phyloP scores from a whole-genome alignment of 1,140 invertebrate genomes.

The Drosophila watanabei region DNA sequence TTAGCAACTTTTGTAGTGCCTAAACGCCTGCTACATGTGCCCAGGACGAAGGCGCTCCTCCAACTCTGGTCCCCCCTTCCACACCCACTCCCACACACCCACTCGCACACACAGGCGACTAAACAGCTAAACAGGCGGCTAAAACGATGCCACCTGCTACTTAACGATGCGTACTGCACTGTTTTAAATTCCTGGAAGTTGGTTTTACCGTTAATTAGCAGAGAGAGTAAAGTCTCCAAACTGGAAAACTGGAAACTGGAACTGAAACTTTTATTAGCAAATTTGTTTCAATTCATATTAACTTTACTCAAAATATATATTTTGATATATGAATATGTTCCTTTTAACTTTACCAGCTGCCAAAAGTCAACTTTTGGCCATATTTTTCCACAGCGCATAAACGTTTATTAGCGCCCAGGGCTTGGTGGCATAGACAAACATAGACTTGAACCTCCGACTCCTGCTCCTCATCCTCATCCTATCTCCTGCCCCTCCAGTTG shows the following conservation, averaged over 20 bases:
- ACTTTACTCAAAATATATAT: neutral
- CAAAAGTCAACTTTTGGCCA: constrained; percentile 6
- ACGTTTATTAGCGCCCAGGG: constrained; percentile 52
- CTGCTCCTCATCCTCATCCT: neutral
- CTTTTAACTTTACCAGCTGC: neutral
- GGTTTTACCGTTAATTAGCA: neutral
- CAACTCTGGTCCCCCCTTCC: neutral
- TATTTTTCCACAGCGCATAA: constrained; percentile 28
- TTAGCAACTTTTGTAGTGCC: constrained; percentile 84
- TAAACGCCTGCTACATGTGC: constrained; percentile 72
- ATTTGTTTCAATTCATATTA: no score
- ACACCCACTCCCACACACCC: neutral
- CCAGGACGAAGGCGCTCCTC: constrained; percentile 17
- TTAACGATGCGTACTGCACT: constrained; percentile 60
- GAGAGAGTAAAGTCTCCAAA: neutral
- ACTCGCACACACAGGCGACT: constrained; percentile 29
- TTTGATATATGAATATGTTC: neutral
- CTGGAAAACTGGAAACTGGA: neutral
- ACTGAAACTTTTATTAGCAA: neutral
- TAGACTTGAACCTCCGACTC: constrained; percentile 14
- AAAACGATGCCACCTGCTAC: constrained; percentile 71
- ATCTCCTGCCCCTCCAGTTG: constrained; percentile 2
- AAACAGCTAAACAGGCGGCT: constrained; percentile 56
- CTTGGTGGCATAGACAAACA: constrained; percentile 39
- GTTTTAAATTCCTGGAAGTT: constrained; percentile 14